Base-by-base conservation (phyloP, 2,113 vertebrate species). In the Etia nguti region DNA sequence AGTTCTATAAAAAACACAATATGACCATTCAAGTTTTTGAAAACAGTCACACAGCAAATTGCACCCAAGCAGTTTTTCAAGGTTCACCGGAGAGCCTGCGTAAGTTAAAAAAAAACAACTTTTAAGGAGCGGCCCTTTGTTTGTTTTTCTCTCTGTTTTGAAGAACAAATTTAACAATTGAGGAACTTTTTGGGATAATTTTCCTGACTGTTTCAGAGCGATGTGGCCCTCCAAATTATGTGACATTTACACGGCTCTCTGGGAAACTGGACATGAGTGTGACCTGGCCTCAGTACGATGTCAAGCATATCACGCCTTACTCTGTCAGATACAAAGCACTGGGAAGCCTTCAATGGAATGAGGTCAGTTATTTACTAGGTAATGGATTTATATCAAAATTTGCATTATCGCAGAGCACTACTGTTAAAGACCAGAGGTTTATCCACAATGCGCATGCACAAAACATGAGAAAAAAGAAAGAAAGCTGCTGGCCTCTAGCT, bases 1-100 rank as follows among this genome's bases (percentile, higher is more conserved):
- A 0, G 0, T 1, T 88, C 1, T 80, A 0, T 20, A 0, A 1
- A 2, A 0, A 0, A 0, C 0, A 0, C 1, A 55, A 81, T 18
- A 20, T 96, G 80, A 91, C 4, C 0, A 91, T 20, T 13, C 56
- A 87, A 55, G 88, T 96, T 55, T 52, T 92, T 50, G 95, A 94
- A 77, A 80, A 80, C 57, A 70, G 43, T 2, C 8, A 88, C 11
- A 77, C 52, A 12, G 18, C 10, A 38, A 90, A 88, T 2, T 97
- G 96, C 84, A 89, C 91, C 10, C 89, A 90, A 41, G 79, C 93
- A 2, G 16, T 59, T 36, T 96, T 97, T 86, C 87, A 4, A 5
- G 95, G 65, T 16, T 46, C 22, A 5, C 88, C 91, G 6, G 8
- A 2, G 4, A 8, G 22, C 6, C 38, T 96, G 46, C 6, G 96